Evolutionary conservation across 2,797 vertebrate species (phyloP).

Genomic region (Coranthus polyacanthus): DNA sequence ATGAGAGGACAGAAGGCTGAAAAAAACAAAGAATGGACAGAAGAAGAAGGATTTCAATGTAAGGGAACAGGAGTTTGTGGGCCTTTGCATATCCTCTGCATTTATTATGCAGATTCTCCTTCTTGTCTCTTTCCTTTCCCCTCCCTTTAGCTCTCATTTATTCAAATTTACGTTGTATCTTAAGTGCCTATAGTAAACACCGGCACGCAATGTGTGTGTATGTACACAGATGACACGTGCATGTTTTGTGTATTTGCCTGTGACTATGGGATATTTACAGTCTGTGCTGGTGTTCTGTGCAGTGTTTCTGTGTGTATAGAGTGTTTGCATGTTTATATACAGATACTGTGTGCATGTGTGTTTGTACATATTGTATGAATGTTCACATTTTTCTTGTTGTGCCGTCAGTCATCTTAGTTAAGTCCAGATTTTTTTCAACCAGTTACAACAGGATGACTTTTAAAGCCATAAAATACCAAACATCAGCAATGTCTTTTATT

Average conservation of each 20-base stretch:
- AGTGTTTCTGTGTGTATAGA: slow-evolving; percentile 14
- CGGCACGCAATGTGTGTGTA: slow-evolving; percentile 7
- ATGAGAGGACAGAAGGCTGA: slow-evolving; percentile 7
- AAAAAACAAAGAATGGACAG: neutral
- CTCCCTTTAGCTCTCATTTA: slow-evolving; percentile 40
- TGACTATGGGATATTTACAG: slow-evolving; percentile 27
- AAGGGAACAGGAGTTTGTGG: neutral
- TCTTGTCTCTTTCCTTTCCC: slow-evolving; percentile 25
- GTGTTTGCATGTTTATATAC: slow-evolving; percentile 6
- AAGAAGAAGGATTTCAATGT: neutral
- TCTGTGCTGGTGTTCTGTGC: slow-evolving; percentile 10
- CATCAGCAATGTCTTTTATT: no score
- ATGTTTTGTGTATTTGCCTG: slow-evolving; percentile 34
- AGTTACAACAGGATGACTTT: no score
- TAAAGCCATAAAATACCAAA: no score
- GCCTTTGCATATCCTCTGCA: slow-evolving; percentile 14
- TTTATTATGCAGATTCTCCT: slow-evolving; percentile 46
- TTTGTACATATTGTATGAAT: neutral
- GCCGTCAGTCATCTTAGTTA: neutral
- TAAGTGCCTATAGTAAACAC: slow-evolving; percentile 49
- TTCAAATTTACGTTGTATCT: slow-evolving; percentile 35
- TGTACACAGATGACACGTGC: slow-evolving; percentile 28
- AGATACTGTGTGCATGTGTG: neutral
- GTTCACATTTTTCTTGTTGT: neutral
- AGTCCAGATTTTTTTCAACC: neutral